Base-by-base conservation (phyloP, 2,113 vertebrate genomes). In the Coptodon bakossiorum region DNA sequence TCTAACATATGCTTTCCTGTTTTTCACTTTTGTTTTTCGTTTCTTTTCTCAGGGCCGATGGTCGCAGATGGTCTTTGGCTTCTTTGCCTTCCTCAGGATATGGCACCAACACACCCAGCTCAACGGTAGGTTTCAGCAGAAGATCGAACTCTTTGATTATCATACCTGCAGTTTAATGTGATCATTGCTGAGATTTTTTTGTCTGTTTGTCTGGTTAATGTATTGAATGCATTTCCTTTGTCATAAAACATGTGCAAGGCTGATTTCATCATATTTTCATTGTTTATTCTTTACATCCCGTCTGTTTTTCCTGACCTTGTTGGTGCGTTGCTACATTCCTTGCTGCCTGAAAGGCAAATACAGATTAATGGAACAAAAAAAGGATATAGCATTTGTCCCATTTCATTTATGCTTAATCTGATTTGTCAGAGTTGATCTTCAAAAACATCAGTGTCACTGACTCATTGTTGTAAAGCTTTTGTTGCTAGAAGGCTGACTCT, bases 21-120 rank as follows among this genome's bases (percentile, higher is more conserved):
- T 53, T 61, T 68, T 59, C 29, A 17, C 24, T 50, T 66, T 43
- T 48, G 6, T 68, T 83, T 54, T 19, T 27, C 3, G 22, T 29
- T 71, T 86, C 84, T 84, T 17, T 83, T 84, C 71, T 80, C 94
- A 98, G 98, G 95, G 97, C 98, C 43, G 98, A 99, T 24, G 98
- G 98, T 78, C 97, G 98, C 14, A 96, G 98, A 56, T 99, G 98
- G 98, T 99, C 98, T 40, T 93, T 99, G 93, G 98, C 98, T 57
- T 99, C 98, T 0, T 95, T 99, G 78, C 98, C 98, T 24, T 99
- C 98, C 2, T 98, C 98, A 4, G 98, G 98, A 91, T 99, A 99
- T 98, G 98, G 98, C 88, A 98, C 98, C 95, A 99, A 98, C 90
- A 99, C 98, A 1, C 98, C 98, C 90, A 99, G 98, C 86, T 99